Evolutionary conservation across 2,113 vertebrate genomes (phyloP).

Genomic region (Gorsachius goisagi): DNA sequence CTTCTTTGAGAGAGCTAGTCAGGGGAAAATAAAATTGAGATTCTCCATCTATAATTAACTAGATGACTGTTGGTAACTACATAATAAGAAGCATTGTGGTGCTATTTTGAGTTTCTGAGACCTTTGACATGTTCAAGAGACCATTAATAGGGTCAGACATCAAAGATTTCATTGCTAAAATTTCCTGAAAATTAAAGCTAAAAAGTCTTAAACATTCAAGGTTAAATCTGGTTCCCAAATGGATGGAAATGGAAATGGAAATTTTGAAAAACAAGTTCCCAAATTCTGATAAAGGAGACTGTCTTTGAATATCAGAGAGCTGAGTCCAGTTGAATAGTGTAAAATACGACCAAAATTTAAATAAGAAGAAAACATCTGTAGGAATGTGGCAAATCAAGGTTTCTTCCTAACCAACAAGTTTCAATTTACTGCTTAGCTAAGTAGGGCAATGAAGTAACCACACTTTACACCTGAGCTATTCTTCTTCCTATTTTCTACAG

Average conservation of each 20-base stretch:
- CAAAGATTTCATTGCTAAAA: not conserved
- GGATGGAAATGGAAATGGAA: not conserved
- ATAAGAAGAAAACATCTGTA: not conserved
- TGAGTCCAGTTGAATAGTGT: not conserved
- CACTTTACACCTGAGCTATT: constrained; percentile 19
- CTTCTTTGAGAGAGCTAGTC: not conserved
- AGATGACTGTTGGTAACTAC: not conserved
- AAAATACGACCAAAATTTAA: not conserved
- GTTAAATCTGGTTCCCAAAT: not conserved
- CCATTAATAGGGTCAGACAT: not conserved
- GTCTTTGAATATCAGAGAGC: not conserved
- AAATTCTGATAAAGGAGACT: not conserved
- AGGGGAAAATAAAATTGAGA: not conserved
- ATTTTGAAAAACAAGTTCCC: not conserved
- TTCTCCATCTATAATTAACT: not conserved
- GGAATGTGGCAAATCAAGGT: not conserved
- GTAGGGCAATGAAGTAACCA: not conserved
- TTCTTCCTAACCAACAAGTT: not conserved
- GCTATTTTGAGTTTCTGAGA: not conserved
- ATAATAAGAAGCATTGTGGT: not conserved
- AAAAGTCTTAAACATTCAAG: not conserved
- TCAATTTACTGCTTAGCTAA: constrained; percentile 32
- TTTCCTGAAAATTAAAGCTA: not conserved
- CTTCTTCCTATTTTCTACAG: constrained; percentile 15
- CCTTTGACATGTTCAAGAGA: not conserved